Evolutionary conservation across 1,140 invertebrate genomes (phyloP).

Genomic region (Papilio polyxenes): DNA sequence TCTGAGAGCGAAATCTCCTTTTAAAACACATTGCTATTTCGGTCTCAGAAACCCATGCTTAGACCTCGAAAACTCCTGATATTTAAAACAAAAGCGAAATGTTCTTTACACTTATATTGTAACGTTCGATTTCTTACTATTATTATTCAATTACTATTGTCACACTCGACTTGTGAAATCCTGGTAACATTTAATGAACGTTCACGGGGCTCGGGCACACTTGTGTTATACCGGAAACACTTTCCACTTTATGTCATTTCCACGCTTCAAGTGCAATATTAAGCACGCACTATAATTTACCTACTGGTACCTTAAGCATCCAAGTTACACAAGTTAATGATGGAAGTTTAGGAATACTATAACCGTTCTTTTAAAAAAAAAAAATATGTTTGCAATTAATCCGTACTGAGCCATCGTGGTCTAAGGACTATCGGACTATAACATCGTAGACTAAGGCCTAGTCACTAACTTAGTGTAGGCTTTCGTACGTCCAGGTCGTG

Average conservation of each 20-base stretch:
- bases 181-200: slow-evolving; percentile 7
- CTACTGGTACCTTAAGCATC: neutral
- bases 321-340: neutral
- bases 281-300: slow-evolving; percentile 18
- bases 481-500: no score
- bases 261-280: slow-evolving; percentile 21
- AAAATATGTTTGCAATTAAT: no score
- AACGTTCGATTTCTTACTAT: neutral
- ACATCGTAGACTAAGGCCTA: no score
- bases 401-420: no score
- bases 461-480: no score
- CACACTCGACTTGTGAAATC: slow-evolving; percentile 16
- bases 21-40: no score
- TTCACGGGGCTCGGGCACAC: neutral
- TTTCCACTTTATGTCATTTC: slow-evolving; percentile 59
- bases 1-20: no score
- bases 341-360: neutral
- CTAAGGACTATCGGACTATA: no score
- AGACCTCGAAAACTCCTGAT: no score
- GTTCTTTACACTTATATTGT: neutral
- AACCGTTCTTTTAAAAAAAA: neutral
- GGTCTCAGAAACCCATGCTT: no score
- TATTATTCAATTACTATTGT: neutral
- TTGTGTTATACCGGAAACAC: slow-evolving; percentile 49
- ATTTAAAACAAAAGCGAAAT: no score